These are phyloP conservation scores for Lottia gigantea DNA, from an alignment of 2,888 invertebrate genomes.

Conservation along the genomic window DNA sequence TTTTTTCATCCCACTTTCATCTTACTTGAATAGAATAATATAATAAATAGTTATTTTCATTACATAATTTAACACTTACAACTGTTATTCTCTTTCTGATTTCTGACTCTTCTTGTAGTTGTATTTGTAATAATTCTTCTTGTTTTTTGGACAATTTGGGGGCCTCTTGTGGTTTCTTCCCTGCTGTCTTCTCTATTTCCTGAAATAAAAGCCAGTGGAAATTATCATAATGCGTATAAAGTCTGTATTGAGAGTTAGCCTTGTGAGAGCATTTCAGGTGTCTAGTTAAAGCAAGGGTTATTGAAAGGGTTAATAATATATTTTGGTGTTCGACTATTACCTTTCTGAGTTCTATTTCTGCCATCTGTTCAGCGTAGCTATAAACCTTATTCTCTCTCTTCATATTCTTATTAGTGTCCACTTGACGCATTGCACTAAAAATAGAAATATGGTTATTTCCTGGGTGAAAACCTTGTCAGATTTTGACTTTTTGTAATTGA, in stretches of 20 bases:
- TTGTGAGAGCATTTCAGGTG: no score
- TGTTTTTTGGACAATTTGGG: constrained; percentile 83
- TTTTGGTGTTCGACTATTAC: constrained; percentile 38
- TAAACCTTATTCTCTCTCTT: constrained; percentile 96
- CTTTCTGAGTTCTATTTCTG: constrained; percentile 90
- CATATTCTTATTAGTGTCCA: constrained; percentile 74
- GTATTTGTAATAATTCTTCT: constrained; percentile 87
- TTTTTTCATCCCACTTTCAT: no score
- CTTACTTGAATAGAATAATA: no score
- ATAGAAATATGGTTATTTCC: neutral
- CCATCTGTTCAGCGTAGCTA: constrained; percentile 95
- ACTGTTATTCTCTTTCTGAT: constrained; percentile 78
- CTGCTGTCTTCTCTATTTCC: constrained; percentile 77
- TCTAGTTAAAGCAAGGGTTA: no score
- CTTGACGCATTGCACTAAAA: constrained; percentile 53
- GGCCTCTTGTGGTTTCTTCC: constrained; percentile 46
- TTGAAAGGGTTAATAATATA: no score
- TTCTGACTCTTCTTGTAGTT: constrained; percentile 84
- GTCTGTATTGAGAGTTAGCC: no score
- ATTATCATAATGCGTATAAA: no score
- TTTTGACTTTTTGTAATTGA: no score
- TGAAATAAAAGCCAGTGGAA: constrained; percentile 1
- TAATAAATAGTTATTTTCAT: no score
- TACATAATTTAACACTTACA: constrained; percentile 70
- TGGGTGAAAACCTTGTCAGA: no score